These are phyloP conservation scores for Microcebus griseorufus DNA, from an alignment of 2,113 vertebrate genomes.

Conservation along the genomic window DNA sequence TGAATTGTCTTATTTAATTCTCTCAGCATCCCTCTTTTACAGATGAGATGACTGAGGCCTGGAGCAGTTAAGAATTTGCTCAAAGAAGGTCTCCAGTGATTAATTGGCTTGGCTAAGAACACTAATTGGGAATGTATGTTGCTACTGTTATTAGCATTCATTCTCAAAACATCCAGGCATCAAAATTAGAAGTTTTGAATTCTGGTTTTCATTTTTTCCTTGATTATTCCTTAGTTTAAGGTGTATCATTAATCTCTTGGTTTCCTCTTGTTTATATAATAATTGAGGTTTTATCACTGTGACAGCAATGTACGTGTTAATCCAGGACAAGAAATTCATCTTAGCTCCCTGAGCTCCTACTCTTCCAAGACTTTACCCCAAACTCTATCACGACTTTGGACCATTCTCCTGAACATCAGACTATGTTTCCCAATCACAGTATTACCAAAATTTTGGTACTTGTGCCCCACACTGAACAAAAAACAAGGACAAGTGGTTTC, in stretches of 20 bases:
- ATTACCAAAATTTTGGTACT: too few species aligned
- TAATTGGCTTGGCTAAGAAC: not conserved
- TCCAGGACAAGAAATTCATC: not conserved
- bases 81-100: not conserved
- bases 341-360: not conserved
- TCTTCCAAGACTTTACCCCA: not conserved
- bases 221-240: not conserved
- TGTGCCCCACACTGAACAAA: too few species aligned
- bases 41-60: not conserved
- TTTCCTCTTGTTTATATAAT: slow-evolving; percentile 25
- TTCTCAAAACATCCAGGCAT: not conserved
- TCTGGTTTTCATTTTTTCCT: slow-evolving; percentile 17
- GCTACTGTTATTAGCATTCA: not conserved
- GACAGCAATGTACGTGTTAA: not conserved
- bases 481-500: too few species aligned
- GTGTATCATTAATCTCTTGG: slow-evolving; percentile 18
- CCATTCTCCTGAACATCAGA: not conserved
- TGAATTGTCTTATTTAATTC: not conserved
- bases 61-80: not conserved
- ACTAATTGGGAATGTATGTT: not conserved
- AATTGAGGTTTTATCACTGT: slow-evolving; percentile 40
- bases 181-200: slow-evolving; percentile 33
- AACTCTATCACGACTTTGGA: not conserved
- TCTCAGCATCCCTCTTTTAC: not conserved
- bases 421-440: not conserved